These are phyloP conservation scores for Sebastes fasciatus DNA, from an alignment of 2,113 vertebrate species.

Conservation along the genomic window DNA sequence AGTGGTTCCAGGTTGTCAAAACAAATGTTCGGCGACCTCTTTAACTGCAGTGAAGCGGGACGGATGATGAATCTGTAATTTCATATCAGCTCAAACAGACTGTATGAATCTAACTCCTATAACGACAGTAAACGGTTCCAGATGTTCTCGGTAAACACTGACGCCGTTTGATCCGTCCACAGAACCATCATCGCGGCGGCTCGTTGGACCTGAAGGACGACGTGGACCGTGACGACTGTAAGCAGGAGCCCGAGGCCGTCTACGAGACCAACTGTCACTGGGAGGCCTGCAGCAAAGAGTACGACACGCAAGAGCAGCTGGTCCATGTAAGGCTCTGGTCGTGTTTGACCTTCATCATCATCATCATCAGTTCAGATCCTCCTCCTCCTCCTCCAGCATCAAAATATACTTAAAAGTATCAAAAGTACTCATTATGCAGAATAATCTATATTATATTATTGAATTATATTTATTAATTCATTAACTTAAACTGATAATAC, in stretches of 20 bases:
- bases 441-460: too few species aligned
- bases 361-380: too few species aligned
- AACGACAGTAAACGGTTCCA: slow-evolving; percentile 15
- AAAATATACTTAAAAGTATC: too few species aligned
- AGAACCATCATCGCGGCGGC: slow-evolving; percentile 88
- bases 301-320: slow-evolving; percentile 95
- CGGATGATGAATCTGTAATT: slow-evolving; percentile 44
- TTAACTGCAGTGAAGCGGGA: not conserved
- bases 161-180: not conserved
- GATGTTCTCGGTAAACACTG: slow-evolving; percentile 13
- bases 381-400: too few species aligned
- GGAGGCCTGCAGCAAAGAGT: slow-evolving; percentile 94
- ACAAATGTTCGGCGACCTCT: too few species aligned
- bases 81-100: slow-evolving; percentile 24
- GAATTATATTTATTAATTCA: too few species aligned
- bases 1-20: too few species aligned
- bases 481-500: too few species aligned
- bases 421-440: too few species aligned
- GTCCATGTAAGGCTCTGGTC: slow-evolving; percentile 81
- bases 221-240: slow-evolving; percentile 92
- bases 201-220: slow-evolving; percentile 91
- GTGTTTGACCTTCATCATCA: too few species aligned
- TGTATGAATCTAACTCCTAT: not conserved
- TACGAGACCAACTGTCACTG: slow-evolving; percentile 98
- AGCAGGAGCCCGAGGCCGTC: slow-evolving; percentile 92